These are phyloP conservation scores for Eretmocerus hayati DNA, from an alignment of 2,888 invertebrate genomes.

Conservation along the genomic window DNA sequence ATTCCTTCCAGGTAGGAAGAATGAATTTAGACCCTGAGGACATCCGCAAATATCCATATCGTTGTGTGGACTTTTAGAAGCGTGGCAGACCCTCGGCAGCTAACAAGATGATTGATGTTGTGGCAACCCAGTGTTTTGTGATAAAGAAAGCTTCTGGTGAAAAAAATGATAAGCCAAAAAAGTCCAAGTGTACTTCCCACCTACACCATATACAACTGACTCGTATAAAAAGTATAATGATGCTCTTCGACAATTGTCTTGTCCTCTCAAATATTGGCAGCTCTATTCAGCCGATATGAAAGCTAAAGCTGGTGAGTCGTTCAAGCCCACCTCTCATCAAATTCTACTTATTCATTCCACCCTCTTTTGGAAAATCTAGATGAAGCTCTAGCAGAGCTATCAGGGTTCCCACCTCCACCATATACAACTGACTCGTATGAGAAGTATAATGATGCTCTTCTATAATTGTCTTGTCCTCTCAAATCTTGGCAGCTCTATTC, in stretches of 20 bases:
- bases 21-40: no score
- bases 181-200: not conserved
- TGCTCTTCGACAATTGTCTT: not conserved
- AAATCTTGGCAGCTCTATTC: not conserved
- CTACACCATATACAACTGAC: not conserved
- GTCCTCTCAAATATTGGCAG: not conserved
- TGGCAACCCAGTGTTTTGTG: not conserved
- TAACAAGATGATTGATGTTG: not conserved
- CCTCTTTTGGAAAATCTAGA: no score
- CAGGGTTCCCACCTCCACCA: no score
- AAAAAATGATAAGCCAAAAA: no score
- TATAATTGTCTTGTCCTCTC: not conserved
- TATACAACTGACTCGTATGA: not conserved
- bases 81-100: not conserved
- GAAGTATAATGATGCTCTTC: not conserved
- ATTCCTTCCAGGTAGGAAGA: no score
- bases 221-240: not conserved
- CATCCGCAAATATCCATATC: not conserved
- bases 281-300: not conserved
- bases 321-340: no score
- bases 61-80: not conserved
- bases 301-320: conserved; percentile 2
- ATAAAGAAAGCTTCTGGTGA: no score
- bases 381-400: no score
- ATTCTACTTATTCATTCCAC: no score